Conservation (phyloP, 2,888 invertebrate genomes). For the Tiphia femorata region DNA sequence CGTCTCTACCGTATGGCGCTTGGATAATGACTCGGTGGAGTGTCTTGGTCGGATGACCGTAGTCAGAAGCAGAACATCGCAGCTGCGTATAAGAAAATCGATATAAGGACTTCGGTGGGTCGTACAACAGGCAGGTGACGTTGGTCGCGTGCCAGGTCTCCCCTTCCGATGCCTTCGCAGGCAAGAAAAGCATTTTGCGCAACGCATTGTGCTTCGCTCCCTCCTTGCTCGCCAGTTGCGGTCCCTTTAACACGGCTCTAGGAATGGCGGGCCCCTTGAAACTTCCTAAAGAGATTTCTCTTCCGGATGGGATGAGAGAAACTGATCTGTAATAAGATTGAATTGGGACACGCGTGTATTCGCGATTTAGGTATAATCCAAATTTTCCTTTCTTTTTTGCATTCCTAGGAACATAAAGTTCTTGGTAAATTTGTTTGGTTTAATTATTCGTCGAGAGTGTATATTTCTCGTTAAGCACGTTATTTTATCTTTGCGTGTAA, state of each 20-base stretch:
- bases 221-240: slow-evolving; percentile 51
- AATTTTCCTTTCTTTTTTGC: neutral
- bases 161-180: slow-evolving; percentile 44
- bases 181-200: slow-evolving; percentile 66
- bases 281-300: slow-evolving; percentile 42
- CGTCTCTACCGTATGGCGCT: slow-evolving; percentile 58
- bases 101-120: slow-evolving; percentile 49
- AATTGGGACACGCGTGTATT: neutral
- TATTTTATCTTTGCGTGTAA: too few species aligned
- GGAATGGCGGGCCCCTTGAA: slow-evolving; percentile 34
- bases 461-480: too few species aligned
- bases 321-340: slow-evolving; percentile 8
- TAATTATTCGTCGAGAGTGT: too few species aligned
- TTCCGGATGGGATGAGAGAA: slow-evolving; percentile 20
- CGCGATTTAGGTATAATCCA: neutral
- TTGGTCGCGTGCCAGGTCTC: slow-evolving; percentile 67
- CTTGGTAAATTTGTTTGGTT: too few species aligned
- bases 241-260: slow-evolving; percentile 55
- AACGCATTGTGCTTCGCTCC: slow-evolving; percentile 54
- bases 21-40: slow-evolving; percentile 46
- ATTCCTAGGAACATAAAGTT: neutral
- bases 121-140: slow-evolving; percentile 63
- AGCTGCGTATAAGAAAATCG: slow-evolving; percentile 62
- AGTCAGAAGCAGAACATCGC: slow-evolving; percentile 52
- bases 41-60: slow-evolving; percentile 57